Percentiles rank a stretch among this genome's conserved stretches.
Evolutionary conservation across 2,888 invertebrate species (phyloP).

Genomic region (Zaprionus bogoriensis): DNA sequence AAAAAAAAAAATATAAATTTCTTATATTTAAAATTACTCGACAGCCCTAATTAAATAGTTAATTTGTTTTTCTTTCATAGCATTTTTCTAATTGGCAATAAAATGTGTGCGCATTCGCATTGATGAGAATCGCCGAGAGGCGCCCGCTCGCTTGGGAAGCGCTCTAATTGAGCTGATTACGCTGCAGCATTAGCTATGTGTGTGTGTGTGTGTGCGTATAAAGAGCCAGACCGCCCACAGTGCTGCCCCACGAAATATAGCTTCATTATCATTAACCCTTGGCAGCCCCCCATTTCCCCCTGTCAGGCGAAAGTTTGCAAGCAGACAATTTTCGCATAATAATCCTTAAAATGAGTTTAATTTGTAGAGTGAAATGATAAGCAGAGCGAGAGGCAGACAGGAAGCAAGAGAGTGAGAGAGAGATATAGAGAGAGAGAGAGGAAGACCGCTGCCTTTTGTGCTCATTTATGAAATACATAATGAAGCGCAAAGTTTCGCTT

Average conservation of each 20-base stretch:
- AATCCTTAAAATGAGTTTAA: slow-evolving; percentile 79
- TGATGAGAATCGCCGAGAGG: neutral
- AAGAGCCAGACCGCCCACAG: neutral
- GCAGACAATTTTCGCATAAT: slow-evolving; percentile 75
- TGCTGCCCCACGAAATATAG: neutral
- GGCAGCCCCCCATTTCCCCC: slow-evolving; percentile 15
- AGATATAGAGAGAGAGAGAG: neutral
- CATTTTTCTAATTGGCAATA: slow-evolving; percentile 1
- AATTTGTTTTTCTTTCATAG: neutral
- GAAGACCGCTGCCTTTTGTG: slow-evolving; percentile 29
- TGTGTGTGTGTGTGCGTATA: too few relatives aligned
- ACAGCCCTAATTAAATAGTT: too few relatives aligned
- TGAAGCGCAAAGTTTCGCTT: slow-evolving; percentile 48
- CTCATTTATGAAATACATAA: slow-evolving; percentile 54
- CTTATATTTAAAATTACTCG: too few relatives aligned
- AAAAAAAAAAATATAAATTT: too few relatives aligned
- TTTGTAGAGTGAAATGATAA: slow-evolving; percentile 73
- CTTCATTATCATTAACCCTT: slow-evolving; percentile 16
- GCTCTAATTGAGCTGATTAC: neutral
- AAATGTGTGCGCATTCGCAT: neutral
- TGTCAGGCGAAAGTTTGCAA: too few relatives aligned
- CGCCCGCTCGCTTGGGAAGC: neutral
- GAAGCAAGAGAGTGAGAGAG: neutral
- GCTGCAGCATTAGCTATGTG: neutral
- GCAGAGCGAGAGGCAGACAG: slow-evolving; percentile 16